These are phyloP conservation scores for Eleutherodactylus coqui DNA, from an alignment of 2,797 vertebrate species.

Conservation along the genomic window DNA sequence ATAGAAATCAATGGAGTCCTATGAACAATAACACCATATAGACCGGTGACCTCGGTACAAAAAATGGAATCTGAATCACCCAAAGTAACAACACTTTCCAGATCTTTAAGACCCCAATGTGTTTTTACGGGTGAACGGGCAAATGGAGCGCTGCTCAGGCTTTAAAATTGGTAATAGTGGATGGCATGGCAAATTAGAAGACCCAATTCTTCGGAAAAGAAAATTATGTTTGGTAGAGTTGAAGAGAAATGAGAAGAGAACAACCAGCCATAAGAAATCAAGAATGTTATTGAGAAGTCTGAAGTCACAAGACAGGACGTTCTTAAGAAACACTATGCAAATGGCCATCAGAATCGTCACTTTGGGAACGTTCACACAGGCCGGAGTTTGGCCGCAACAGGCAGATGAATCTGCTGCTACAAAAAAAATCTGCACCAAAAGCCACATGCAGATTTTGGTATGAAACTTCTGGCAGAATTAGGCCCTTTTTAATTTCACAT, in stretches of 20 bases:
- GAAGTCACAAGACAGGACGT: too few species aligned
- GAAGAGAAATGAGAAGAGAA: neutral
- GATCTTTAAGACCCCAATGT: neutral
- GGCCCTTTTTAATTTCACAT: too few species aligned
- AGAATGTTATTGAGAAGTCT: neutral
- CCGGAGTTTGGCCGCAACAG: too few species aligned
- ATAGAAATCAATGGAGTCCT: neutral
- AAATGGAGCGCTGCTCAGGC: neutral
- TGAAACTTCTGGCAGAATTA: too few species aligned
- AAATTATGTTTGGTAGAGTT: too few species aligned
- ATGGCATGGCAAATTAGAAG: neutral
- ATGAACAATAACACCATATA: neutral
- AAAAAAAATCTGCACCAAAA: too few species aligned
- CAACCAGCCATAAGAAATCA: neutral
- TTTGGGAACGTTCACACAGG: too few species aligned
- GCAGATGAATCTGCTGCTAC: too few species aligned
- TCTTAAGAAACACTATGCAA: too few species aligned
- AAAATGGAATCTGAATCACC: neutral
- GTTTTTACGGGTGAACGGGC: neutral
- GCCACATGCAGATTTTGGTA: too few species aligned
- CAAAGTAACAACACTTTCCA: neutral
- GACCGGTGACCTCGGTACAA: neutral
- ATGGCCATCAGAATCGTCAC: too few species aligned
- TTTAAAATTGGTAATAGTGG: neutral
- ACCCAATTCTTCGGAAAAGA: neutral